These are phyloP conservation scores for Semaprochilodus insignis DNA, from an alignment of 2,797 vertebrate species.

Conservation along the genomic window DNA sequence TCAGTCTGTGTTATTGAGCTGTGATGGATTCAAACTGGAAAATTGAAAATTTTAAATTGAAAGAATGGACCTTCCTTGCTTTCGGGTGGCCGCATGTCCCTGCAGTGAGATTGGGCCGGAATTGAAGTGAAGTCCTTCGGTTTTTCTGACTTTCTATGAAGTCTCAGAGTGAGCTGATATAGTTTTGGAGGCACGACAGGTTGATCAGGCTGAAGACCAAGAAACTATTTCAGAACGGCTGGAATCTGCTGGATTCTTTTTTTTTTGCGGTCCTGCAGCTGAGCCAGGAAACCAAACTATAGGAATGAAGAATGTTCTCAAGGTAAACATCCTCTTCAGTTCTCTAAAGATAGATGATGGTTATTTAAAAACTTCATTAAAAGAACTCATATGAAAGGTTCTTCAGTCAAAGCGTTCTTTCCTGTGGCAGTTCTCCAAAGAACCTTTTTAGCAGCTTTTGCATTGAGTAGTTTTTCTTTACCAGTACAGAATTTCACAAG, in stretches of 20 bases:
- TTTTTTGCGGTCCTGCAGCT: not conserved
- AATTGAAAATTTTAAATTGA: slow-evolving; percentile 77
- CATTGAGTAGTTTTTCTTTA: too few species aligned
- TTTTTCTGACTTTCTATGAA: not conserved
- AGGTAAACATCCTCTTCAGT: too few species aligned
- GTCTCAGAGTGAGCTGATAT: not conserved
- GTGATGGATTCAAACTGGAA: slow-evolving; percentile 71
- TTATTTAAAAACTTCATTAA: too few species aligned
- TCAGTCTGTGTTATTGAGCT: slow-evolving; percentile 68
- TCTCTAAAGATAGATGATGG: too few species aligned
- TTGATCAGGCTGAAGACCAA: not conserved
- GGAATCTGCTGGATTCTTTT: not conserved
- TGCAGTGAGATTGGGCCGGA: not conserved
- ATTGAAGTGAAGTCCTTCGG: not conserved
- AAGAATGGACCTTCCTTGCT: slow-evolving; percentile 65
- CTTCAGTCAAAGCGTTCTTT: too few species aligned
- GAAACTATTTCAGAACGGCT: not conserved
- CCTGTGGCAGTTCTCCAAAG: too few species aligned
- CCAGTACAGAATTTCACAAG: too few species aligned
- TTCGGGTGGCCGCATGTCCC: not conserved
- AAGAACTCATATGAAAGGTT: too few species aligned
- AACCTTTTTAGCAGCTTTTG: too few species aligned
- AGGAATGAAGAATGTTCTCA: not conserved
- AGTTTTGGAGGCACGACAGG: not conserved
- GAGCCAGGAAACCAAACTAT: not conserved